phyloP scores from a whole-genome alignment of 2,797 vertebrate species.

The Peromyscus melanophrys region DNA sequence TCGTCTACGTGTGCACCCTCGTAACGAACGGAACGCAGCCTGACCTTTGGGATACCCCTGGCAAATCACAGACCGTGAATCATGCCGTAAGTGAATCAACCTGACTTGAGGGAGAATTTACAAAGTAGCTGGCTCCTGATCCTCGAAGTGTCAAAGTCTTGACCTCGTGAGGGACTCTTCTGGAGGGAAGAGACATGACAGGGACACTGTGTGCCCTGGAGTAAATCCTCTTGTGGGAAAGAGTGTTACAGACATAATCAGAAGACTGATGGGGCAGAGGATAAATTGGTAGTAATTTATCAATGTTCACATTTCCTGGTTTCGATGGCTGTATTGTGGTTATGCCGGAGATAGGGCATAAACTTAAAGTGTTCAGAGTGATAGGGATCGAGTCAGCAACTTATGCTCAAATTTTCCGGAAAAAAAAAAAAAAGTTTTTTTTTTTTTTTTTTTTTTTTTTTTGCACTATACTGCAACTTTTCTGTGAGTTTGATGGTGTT shows the following conservation, averaged over 20 bases:
- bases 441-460: constrained; percentile 33
- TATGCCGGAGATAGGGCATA: constrained; percentile 10
- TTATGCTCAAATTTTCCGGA: constrained; percentile 58
- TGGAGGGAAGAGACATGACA: neutral
- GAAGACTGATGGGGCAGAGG: neutral
- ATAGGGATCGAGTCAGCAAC: constrained; percentile 65
- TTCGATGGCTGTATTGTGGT: neutral
- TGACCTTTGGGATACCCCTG: neutral
- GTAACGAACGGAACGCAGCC: neutral
- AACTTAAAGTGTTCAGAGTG: constrained; percentile 19
- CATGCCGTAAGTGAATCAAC: neutral
- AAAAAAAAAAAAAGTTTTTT: neutral
- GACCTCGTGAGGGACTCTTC: neutral
- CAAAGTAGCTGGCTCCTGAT: neutral
- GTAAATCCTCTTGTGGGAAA: neutral
- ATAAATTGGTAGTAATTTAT: neutral
- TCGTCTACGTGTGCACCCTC: neutral
- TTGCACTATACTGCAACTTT: constrained; percentile 71
- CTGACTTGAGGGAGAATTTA: neutral
- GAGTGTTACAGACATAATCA: neutral
- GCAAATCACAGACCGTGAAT: neutral
- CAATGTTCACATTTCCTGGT: constrained; percentile 16
- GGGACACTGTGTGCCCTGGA: neutral
- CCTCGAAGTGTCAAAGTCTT: neutral
- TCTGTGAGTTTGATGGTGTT: constrained; percentile 71